A percentile compares a stretch with the other conserved stretches of the same genome.
These are phyloP conservation scores for Gorilla gorilla DNA, from an alignment of 2,113 vertebrate species.

Conservation along the genomic window DNA sequence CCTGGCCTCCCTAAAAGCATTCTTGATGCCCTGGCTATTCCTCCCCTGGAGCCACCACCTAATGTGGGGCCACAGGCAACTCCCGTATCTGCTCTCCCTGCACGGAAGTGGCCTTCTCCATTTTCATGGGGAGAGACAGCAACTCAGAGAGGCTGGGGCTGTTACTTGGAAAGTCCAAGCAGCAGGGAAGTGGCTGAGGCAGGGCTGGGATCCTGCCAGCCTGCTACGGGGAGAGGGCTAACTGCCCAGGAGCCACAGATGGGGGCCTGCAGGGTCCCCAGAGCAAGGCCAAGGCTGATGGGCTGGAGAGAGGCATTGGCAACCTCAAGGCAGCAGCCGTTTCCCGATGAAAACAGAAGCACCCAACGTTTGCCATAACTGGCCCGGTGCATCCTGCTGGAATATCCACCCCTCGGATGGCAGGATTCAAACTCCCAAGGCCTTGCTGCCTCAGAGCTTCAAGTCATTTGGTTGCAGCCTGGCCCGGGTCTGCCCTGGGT, in stretches of 20 bases:
- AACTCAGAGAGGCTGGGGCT: not conserved
- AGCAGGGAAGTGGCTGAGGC: not conserved
- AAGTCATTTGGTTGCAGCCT: not conserved
- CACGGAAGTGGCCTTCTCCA: not conserved
- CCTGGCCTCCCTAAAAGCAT: not conserved
- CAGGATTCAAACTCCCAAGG: not conserved
- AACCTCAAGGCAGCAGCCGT: not conserved
- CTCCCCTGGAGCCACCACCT: not conserved
- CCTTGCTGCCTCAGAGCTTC: not conserved
- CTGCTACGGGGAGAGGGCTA: not conserved
- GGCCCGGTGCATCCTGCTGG: rapidly evolving
- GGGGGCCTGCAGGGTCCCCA: not conserved
- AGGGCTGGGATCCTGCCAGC: not conserved
- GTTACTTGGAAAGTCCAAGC: not conserved
- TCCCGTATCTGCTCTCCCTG: not conserved
- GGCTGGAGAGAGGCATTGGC: no score
- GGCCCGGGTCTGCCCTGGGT: not conserved
- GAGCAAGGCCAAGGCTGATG: not conserved
- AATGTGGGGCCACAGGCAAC: not conserved
- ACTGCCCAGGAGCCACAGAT: not conserved
- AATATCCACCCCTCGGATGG: rapidly evolving
- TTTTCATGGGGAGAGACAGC: not conserved
- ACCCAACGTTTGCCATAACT: no score
- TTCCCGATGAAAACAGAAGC: not conserved
- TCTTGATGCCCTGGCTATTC: not conserved